Percentiles rank a stretch among this genome's conserved stretches.
These are phyloP conservation scores for Poeciliopsis infans DNA, from an alignment of 2,797 vertebrate genomes.

Conservation along the genomic window DNA sequence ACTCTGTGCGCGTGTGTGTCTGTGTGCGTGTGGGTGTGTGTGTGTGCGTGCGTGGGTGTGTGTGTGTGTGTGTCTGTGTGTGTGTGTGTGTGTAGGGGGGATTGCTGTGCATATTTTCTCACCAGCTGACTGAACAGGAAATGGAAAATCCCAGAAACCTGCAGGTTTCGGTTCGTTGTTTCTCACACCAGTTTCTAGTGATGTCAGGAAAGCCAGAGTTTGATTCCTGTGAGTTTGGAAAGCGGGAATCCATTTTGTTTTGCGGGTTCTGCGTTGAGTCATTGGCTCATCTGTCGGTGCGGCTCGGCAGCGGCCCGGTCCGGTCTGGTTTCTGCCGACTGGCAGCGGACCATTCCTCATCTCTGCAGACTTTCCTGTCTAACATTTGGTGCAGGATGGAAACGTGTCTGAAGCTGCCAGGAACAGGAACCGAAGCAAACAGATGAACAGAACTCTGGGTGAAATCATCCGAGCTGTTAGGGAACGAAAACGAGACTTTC, in stretches of 20 bases:
- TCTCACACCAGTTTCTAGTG: neutral
- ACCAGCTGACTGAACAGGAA: neutral
- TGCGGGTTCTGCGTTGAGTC: neutral
- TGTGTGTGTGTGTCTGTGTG: too few relatives aligned
- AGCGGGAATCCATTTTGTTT: neutral
- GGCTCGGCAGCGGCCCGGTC: neutral
- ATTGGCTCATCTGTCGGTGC: neutral
- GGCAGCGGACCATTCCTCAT: neutral
- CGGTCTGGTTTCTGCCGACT: neutral
- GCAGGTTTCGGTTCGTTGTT: neutral
- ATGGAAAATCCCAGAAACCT: neutral
- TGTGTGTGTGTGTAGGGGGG: too few relatives aligned
- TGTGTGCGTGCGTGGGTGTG: neutral
- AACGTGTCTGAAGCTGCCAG: neutral
- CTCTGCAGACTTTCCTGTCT: neutral
- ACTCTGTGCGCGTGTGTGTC: neutral
- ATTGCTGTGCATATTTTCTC: neutral
- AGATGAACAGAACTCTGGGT: neutral
- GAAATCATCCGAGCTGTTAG: neutral
- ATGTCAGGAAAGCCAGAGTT: neutral
- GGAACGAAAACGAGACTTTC: neutral
- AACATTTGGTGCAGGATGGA: slow-evolving; percentile 1
- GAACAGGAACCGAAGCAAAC: neutral
- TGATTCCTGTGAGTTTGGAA: neutral
- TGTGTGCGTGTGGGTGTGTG: neutral